A percentile compares a stretch with the other conserved stretches of the same genome.
Conservation (phyloP, 2,797 vertebrate genomes). For the Octomys mimax region DNA sequence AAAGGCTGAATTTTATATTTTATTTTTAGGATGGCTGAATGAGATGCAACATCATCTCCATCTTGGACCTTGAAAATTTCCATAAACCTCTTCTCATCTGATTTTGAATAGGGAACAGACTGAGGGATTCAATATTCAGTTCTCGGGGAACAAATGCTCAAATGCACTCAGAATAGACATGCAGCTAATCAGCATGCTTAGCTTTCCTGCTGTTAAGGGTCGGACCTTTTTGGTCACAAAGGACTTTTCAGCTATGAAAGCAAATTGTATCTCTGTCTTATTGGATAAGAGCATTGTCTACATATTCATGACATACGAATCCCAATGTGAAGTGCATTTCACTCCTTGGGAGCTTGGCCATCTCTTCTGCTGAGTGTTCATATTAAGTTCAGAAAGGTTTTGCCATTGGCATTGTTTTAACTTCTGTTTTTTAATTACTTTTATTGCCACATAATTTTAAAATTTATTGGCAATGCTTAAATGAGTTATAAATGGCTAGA, state of each 20-base stretch:
- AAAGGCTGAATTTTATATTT: neutral
- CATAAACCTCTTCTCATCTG: neutral
- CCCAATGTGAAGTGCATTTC: conserved; percentile 5
- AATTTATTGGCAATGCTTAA: conserved; percentile 74
- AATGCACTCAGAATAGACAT: neutral
- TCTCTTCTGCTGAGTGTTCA: conserved; percentile 57
- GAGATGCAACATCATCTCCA: neutral
- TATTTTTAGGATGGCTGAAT: neutral
- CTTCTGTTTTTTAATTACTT: conserved; percentile 79
- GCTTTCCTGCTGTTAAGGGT: neutral
- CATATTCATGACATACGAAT: conserved; percentile 36
- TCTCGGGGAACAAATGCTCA: neutral
- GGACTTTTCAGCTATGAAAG: conserved; percentile 23
- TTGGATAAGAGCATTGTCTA: neutral
- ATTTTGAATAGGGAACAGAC: conserved; percentile 49
- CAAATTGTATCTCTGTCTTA: conserved; percentile 38
- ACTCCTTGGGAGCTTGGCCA: conserved; percentile 22
- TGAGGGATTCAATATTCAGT: conserved; percentile 33
- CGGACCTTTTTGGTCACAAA: neutral
- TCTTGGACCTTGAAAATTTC: conserved; percentile 27
- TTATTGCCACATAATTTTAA: conserved; percentile 75
- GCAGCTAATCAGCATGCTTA: conserved; percentile 36
- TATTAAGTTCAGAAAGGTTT: conserved; percentile 65
- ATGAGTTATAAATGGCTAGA: conserved; percentile 75
- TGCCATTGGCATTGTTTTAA: conserved; percentile 71